Base-by-base conservation (phyloP, 1,140 invertebrate species). In the Meloidogyne floridensis region DNA sequence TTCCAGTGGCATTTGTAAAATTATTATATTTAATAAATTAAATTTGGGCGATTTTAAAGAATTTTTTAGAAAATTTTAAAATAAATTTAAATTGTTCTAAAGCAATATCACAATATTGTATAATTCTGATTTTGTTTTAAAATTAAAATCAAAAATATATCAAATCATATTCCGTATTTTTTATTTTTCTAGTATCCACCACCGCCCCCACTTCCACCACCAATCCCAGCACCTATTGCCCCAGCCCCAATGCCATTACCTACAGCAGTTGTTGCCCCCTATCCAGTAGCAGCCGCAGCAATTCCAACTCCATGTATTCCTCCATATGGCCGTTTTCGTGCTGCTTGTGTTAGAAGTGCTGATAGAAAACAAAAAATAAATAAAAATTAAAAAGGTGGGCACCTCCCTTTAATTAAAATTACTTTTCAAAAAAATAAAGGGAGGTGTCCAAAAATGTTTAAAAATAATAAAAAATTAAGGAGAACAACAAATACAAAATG, bases 211-310 rank as follows among this genome's bases (percentile, higher is more conserved):
- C 77, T 13, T 72, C 77, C 77, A 18, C 77, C 54, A 53, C 77
- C 77, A 1, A 72, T 69, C 0, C 77, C 77, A 11, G 65, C 72
- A 2, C 65, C 77, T n/a, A 69, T 72, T 32, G 65, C 65, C 2
- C 77, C 77, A 43, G 47, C 72, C 9, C 77, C 77, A 18, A 51
- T 72, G 59, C 18, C 77, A n/a, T 1, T 65, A n/a, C 59, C 59
- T n/a, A 6, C 59, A 65, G 59, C 15, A 65, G 77, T 42, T 78
- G 59, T 56, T 13, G 53, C 56, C 13, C 43, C 77, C 9, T 79
- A 65, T 72, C 77, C 77, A n/a, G 47, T 78, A 47, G 71, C 84
- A 13, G 74, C 82, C 10, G 81, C 82, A 59, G 56, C 56, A 59
- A 15, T 11, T 18, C 10, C 74, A 18, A 32, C 82, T 77, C 56